Evolutionary conservation across 1,140 invertebrate genomes (phyloP).

Genomic region (Pseudomyrmex flavicornis): DNA sequence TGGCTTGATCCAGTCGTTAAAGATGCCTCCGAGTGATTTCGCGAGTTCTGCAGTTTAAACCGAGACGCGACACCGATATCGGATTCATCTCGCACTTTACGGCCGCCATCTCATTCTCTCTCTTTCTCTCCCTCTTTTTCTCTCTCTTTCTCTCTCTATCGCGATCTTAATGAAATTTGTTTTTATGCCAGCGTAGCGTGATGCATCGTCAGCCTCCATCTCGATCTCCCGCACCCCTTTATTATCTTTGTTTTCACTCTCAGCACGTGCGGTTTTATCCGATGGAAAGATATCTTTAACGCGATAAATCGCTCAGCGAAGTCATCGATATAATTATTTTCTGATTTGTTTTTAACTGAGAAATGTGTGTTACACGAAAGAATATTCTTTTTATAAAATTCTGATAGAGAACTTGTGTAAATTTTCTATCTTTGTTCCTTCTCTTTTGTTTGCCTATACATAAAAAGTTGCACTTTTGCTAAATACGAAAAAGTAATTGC

Average conservation of each 20-base stretch:
- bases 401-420: background rate
- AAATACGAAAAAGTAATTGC: conserved; percentile 29
- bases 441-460: background rate
- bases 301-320: background rate
- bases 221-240: conserved; percentile 22
- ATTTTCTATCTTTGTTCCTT: background rate
- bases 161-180: conserved; percentile 56
- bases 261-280: conserved; percentile 35
- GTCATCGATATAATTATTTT: background rate
- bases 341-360: background rate
- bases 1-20: conserved; percentile 22
- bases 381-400: conserved; percentile 15
- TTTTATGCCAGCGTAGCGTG: conserved; percentile 37
- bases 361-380: background rate
- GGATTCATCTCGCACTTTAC: conserved; percentile 34
- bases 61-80: conserved; percentile 27
- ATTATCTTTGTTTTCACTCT: conserved; percentile 29
- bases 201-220: conserved; percentile 40
- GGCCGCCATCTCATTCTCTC: background rate
- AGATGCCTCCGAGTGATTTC: conserved; percentile 66
- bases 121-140: too few relatives aligned
- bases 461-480: background rate
- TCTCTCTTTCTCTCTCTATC: background rate
- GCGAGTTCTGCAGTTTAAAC: conserved; percentile 54
- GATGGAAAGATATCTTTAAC: conserved; percentile 10